A percentile compares a stretch with the other conserved stretches of the same genome.
phyloP scores from a whole-genome alignment of 1,140 invertebrate species.

The Cotesia glomerata region DNA sequence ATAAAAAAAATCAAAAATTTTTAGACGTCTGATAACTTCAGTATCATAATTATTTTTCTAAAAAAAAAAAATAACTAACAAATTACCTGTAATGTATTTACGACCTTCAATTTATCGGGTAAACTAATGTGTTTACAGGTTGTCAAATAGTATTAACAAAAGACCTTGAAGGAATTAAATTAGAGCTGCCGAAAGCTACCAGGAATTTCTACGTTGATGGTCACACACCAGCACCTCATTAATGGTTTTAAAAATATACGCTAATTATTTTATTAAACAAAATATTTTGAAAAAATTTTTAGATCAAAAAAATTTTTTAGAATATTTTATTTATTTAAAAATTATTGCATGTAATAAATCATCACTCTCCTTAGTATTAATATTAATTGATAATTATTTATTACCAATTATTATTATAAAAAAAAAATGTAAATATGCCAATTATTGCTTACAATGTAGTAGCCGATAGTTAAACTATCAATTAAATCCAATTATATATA shows the following conservation, averaged over 20 bases:
- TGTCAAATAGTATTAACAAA: conserved; percentile 95
- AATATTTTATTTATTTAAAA: no score
- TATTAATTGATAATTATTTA: neutral
- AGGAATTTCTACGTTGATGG: conserved; percentile 99
- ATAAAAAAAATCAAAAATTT: no score
- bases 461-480: no score
- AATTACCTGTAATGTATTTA: conserved; percentile 9
- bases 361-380: no score
- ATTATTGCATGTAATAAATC: no score
- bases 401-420: neutral
- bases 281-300: neutral
- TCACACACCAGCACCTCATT: conserved; percentile 91
- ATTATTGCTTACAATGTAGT: no score
- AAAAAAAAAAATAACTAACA: neutral
- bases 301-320: no score
- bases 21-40: no score
- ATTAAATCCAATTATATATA: neutral
- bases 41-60: no score
- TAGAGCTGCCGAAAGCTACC: conserved; percentile 88
- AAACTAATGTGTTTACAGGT: conserved; percentile 63
- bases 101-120: neutral
- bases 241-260: conserved; percentile 36
- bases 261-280: neutral
- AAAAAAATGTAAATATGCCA: neutral
- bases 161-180: conserved; percentile 88